Evolutionary conservation across 2,888 invertebrate genomes (phyloP).

Genomic region (Lepidonotus clava): DNA sequence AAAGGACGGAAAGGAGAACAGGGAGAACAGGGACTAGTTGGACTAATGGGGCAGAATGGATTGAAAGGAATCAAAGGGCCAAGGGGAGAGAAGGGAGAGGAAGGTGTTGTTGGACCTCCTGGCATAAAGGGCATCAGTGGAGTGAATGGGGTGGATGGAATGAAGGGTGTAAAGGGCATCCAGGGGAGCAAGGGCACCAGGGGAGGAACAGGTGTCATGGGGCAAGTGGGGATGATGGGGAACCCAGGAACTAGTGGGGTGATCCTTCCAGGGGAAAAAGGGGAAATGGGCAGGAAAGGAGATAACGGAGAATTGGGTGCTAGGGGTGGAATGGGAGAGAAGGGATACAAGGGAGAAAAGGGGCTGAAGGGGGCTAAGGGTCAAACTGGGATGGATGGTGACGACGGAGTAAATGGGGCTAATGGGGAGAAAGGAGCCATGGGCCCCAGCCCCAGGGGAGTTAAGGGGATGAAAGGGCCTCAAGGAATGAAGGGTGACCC

Average conservation of each 20-base stretch:
- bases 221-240: background rate
- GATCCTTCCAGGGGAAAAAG: background rate
- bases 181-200: background rate
- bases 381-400: background rate
- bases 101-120: background rate
- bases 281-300: background rate
- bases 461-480: background rate
- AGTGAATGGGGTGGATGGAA: background rate
- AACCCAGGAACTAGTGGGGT: background rate
- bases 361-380: background rate
- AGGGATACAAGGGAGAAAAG: background rate
- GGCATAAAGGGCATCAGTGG: background rate
- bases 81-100: background rate
- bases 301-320: background rate
- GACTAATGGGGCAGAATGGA: background rate
- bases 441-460: background rate
- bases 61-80: background rate
- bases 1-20: background rate
- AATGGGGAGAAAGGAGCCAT: background rate
- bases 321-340: background rate
- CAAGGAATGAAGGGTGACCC: background rate
- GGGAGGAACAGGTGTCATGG: constrained; percentile 21
- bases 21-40: background rate
- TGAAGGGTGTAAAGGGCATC: background rate
- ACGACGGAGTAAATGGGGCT: background rate